These are phyloP conservation scores for Otolemur garnettii DNA, from an alignment of 2,113 vertebrate species.

Conservation along the genomic window DNA sequence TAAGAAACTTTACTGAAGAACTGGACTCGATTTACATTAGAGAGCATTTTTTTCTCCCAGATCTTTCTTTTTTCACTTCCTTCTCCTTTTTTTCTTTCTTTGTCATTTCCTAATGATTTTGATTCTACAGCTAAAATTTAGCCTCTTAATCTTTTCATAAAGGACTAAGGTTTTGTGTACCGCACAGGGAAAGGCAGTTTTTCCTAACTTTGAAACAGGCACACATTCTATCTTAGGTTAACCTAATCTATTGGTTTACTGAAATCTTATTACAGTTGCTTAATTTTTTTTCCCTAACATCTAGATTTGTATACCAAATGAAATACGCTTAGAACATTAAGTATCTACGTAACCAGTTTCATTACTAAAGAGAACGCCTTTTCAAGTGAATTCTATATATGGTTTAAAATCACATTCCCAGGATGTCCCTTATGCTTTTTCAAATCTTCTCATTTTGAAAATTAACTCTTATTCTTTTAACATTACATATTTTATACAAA, in stretches of 20 bases:
- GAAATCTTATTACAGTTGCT: conserved; percentile 24
- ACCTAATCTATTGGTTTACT: neutral
- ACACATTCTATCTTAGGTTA: neutral
- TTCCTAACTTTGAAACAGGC: conserved; percentile 9
- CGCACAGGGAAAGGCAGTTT: conserved; percentile 13
- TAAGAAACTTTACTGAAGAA: conserved; percentile 61
- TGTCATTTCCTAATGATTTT: neutral
- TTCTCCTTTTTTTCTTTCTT: neutral
- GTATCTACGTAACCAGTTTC: conserved; percentile 22
- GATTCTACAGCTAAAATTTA: conserved; percentile 48
- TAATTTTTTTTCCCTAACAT: conserved; percentile 52
- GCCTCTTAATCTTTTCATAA: conserved; percentile 46
- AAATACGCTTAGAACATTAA: conserved; percentile 49
- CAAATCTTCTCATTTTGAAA: conserved; percentile 59
- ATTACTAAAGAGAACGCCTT: conserved; percentile 15
- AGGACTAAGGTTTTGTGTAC: conserved; percentile 9
- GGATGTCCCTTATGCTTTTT: neutral
- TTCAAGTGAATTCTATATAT: conserved; percentile 27
- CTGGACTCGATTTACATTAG: conserved; percentile 61
- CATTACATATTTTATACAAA: neutral
- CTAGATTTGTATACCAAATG: conserved; percentile 49
- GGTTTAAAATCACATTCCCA: conserved; percentile 63
- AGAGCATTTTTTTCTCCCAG: conserved; percentile 37
- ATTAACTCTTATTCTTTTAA: neutral
- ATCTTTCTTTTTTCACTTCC: neutral